These are phyloP conservation scores for Cyclina sinensis DNA, from an alignment of 1,140 invertebrate genomes.

Conservation along the genomic window DNA sequence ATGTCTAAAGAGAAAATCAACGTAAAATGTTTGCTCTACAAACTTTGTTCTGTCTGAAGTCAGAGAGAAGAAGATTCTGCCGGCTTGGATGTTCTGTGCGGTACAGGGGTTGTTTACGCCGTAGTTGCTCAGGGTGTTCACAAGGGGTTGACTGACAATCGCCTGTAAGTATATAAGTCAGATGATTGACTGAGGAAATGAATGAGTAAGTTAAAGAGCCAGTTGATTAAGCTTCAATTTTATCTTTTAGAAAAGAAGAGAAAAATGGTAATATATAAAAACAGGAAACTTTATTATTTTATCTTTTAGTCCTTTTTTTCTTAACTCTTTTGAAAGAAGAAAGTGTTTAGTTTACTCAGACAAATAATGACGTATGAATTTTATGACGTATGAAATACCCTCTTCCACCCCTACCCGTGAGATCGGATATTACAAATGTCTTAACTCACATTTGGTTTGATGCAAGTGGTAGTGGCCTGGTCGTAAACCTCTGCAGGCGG, in stretches of 20 bases:
- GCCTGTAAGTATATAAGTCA: no score
- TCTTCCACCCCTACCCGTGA: not conserved
- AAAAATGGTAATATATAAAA: no score
- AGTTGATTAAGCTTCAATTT: no score
- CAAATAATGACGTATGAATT: not conserved
- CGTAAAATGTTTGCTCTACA: not conserved
- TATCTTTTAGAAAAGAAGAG: no score
- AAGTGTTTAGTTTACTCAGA: not conserved
- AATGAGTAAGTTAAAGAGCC: no score
- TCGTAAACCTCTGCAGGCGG: slow-evolving; percentile 63
- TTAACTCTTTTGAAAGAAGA: no score
- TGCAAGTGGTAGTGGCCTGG: slow-evolving; percentile 17
- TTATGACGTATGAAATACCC: not conserved
- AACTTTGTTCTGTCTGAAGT: not conserved
- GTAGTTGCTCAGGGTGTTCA: not conserved
- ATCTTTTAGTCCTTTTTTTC: no score
- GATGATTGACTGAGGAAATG: no score
- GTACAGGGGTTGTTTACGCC: slow-evolving; percentile 63
- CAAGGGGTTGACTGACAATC: slow-evolving; percentile 8
- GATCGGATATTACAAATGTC: no score
- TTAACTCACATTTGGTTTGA: not conserved
- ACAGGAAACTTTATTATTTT: no score
- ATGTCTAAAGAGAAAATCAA: not conserved
- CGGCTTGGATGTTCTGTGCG: slow-evolving; percentile 26
- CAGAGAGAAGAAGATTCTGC: slow-evolving; percentile 66